Percentiles rank a stretch among this genome's conserved stretches.
These are phyloP conservation scores for Entomobrya proxima DNA, from an alignment of 2,888 invertebrate species.

Conservation along the genomic window DNA sequence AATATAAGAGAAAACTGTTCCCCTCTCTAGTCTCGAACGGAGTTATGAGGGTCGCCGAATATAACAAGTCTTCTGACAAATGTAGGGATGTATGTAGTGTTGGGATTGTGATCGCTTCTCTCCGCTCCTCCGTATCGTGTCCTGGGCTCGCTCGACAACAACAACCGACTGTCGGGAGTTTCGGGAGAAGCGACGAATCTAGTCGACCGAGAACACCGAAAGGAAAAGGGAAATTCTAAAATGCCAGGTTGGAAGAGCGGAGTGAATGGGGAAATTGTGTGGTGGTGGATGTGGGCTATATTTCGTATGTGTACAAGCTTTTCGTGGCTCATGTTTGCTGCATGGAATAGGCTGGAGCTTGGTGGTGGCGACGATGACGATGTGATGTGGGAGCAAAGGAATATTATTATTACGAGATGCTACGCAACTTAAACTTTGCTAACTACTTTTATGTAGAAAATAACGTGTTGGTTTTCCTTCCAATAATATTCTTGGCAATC, in stretches of 20 bases:
- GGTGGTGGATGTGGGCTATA: not conserved
- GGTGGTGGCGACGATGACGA: not conserved
- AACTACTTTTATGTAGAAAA: not conserved
- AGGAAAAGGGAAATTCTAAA: not conserved
- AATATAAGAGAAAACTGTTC: no score
- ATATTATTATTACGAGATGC: not conserved
- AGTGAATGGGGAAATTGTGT: not conserved
- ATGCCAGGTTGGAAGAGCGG: not conserved
- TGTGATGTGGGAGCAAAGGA: not conserved
- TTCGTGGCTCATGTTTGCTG: not conserved
- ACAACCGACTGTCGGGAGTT: constrained; percentile 67
- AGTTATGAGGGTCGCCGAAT: no score
- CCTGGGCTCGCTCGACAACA: constrained; percentile 64
- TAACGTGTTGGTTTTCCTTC: constrained; percentile 22
- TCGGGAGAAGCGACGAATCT: constrained; percentile 64
- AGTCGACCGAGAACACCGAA: constrained; percentile 59
- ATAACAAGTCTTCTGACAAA: not conserved
- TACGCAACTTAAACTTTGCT: not conserved
- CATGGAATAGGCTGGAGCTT: not conserved
- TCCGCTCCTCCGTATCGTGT: constrained; percentile 56
- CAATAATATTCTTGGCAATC: not conserved
- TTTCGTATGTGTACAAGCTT: not conserved
- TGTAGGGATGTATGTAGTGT: constrained; percentile 37
- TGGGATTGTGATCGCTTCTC: constrained; percentile 48
- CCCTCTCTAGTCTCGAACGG: not conserved